Evolutionary conservation across 2,113 vertebrate genomes (phyloP).

Genomic region (Oxyruncus cristatus): DNA sequence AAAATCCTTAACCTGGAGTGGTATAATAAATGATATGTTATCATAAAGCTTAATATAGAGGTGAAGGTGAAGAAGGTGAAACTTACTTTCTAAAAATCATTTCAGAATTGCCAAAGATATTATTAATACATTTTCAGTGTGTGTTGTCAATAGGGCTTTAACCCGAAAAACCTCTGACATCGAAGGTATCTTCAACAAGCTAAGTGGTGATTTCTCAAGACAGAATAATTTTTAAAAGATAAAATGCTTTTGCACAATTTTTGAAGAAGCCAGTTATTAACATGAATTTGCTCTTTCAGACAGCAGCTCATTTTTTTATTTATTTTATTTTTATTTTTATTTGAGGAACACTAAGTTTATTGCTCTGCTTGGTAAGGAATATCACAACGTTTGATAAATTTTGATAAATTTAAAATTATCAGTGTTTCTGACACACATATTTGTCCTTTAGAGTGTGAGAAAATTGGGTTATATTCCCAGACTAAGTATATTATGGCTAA

Average conservation of each 20-base stretch:
- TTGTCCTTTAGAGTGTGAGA: background rate
- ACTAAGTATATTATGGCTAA: background rate
- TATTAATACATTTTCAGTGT: background rate
- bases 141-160: rapidly evolving
- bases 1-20: background rate
- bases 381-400: background rate
- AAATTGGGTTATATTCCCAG: background rate
- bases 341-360: background rate
- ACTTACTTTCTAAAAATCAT: background rate
- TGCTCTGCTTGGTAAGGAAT: background rate
- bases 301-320: background rate
- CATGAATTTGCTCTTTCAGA: background rate
- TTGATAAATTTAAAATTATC: background rate
- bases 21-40: background rate
- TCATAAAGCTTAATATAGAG: background rate
- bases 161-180: background rate
- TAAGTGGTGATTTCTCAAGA: background rate
- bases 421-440: background rate
- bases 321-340: no score
- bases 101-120: background rate
- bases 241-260: background rate
- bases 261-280: background rate
- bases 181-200: background rate
- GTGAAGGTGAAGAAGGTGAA: background rate
- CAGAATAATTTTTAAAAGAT: background rate